phyloP scores from a whole-genome alignment of 2,888 invertebrate genomes.

The Callinectes sapidus region DNA sequence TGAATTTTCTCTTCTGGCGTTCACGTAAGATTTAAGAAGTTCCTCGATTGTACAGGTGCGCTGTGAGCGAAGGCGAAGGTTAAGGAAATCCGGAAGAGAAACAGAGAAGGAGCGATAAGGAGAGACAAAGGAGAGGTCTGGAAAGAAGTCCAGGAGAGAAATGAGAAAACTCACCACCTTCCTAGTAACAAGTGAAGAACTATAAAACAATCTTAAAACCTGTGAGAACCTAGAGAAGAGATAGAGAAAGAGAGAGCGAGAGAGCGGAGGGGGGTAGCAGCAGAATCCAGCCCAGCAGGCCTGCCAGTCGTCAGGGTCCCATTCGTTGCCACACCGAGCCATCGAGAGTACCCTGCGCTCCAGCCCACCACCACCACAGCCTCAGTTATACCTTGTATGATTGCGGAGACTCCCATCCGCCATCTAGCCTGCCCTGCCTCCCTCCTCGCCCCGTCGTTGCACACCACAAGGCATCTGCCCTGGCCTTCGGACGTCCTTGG shows the following conservation, averaged over 20 bases:
- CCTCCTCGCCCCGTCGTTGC: not conserved
- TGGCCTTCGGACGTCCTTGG: not conserved
- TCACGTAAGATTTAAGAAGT: not conserved
- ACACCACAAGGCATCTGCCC: not conserved
- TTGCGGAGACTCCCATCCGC: not conserved
- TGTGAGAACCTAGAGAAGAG: not conserved
- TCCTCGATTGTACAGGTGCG: not conserved
- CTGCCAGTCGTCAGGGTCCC: not conserved
- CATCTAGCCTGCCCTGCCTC: not conserved
- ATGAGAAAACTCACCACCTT: not conserved
- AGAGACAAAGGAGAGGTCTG: not conserved
- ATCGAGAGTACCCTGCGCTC: not conserved
- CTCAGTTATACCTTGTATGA: not conserved
- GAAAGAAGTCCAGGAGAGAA: not conserved
- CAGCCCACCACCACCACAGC: not conserved
- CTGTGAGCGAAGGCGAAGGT: not conserved
- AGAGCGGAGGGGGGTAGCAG: not conserved
- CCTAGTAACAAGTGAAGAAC: conserved; percentile 2
- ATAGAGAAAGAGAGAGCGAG: not conserved
- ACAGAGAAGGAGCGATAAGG: not conserved
- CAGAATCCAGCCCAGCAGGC: not conserved
- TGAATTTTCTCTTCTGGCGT: not conserved
- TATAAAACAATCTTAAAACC: not conserved
- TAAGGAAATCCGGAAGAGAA: not conserved
- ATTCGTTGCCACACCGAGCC: not conserved